Evolutionary conservation across 1,140 invertebrate species (phyloP), one percentile per base, ranked within the genome.

Genomic region (Apolygus lucorum): DNA sequence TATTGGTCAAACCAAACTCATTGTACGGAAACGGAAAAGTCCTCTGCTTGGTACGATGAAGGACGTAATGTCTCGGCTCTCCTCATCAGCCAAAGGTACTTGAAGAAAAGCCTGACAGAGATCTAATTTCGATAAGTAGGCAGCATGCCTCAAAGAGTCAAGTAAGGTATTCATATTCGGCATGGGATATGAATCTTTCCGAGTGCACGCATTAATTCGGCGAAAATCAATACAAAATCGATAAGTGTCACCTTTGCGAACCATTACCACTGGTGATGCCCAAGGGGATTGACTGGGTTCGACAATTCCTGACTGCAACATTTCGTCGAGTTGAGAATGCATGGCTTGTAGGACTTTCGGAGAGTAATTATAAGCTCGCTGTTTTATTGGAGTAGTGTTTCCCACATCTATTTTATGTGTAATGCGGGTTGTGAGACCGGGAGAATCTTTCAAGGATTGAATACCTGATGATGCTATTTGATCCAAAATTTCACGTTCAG

Each of bases 1-100:
- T 77, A 29, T 79, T 78, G 1, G 70, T 71, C 0, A 83, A 70
- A 0, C 80, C 81, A 74, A 81, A 82, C 0, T 79, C 78, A 78
- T 82, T 1, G 78, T 72, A 0, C 78, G 77, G 67, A 74, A 77
- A 81, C 52, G 79, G 68, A 67, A 69, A 80, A 25, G 74, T 72
- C 21, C 79, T 77, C 72, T 79, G 77, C 76, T 76, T 78, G 73
- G 77, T 79, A 8, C 74, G 73, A 28, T 72, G 72, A 13, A 68
- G 70, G 24, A 80, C 68, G 74, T 80, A 77, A 69, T 69, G n/a
- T n/a, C n/a, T n/a, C n/a, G n/a, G n/a, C n/a, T n/a, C n/a, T n/a
- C n/a, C n/a, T n/a, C n/a, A n/a, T n/a, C n/a, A n/a, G n/a, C n/a
- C n/a, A n/a, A n/a, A n/a, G n/a, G n/a, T n/a, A n/a, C n/a, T n/a